Evolutionary conservation across 1,140 invertebrate species (phyloP), one percentile per base, ranked within the genome.

Genomic region (Heliconius congener): DNA sequence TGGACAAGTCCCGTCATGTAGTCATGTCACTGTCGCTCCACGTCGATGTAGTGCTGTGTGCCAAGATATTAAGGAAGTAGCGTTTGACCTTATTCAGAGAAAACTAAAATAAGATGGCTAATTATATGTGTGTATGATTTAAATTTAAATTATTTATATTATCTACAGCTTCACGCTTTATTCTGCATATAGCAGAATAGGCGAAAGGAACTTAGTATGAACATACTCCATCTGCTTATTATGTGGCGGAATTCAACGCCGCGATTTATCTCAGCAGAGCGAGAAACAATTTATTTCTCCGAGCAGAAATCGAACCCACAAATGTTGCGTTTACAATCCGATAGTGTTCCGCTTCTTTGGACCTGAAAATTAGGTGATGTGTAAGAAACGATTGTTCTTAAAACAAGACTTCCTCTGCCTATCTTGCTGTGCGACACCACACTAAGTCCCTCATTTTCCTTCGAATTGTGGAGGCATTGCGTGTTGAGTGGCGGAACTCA

Each of bases 21-120:
- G 60, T 16, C 60, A 66, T 30, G 60, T 66, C 60, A 30, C 11
- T 66, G 60, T 66, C 60, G 5, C 11, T 66, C 60, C 60, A 66
- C 60, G 23, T 6, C 27, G 60, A 66, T 27, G 2, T 66, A 13
- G 60, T 16, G 57, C n/a, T 66, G 27, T 13, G n/a, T 66, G 76
- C 76, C 76, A 77, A 77, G 8, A 71, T 27, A 55, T 73, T 77
- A 6, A 77, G 76, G 76, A 77, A 72, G 70, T 42, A 27, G 5
- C 46, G 42, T 30, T 23, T 76, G 66, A 52, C 76, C 76, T 77
- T 57, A 71, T 72, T 77, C 42, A 71, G 70, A 30, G 23, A 16
- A 66, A 9, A 16, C 60, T 66, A 30, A 50, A 52, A 72, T n/a
- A 72, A 72, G 55, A 70, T 72, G 55, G 50, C 50, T n/a, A 52